Evolutionary conservation across 2,113 vertebrate genomes (phyloP).

Genomic region (Lates calcarifer): DNA sequence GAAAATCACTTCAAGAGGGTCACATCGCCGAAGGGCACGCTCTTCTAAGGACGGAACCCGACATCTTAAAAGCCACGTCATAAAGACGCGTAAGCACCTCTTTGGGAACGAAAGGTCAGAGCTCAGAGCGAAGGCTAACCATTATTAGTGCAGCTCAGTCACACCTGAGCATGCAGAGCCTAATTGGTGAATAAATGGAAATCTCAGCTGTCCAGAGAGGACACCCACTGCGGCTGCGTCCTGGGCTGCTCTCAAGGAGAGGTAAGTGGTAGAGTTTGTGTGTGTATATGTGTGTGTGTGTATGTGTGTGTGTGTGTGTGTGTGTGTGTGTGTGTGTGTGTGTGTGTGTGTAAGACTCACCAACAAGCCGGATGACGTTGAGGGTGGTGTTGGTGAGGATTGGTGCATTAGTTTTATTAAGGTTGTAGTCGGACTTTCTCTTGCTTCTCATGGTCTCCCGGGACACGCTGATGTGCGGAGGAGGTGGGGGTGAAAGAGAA

Average conservation of each 20-base stretch:
- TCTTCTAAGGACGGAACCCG: background rate
- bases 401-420: slow-evolving; percentile 94
- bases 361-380: slow-evolving; percentile 97
- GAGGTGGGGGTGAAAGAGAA: slow-evolving; percentile 22
- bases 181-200: slow-evolving; percentile 70
- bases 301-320: background rate
- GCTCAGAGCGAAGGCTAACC: slow-evolving; percentile 63
- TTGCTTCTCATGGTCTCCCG: slow-evolving; percentile 93
- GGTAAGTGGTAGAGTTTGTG: background rate
- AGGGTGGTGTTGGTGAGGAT: slow-evolving; percentile 98
- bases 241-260: slow-evolving; percentile 19
- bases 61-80: slow-evolving; percentile 40
- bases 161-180: slow-evolving; percentile 46
- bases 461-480: slow-evolving; percentile 86
- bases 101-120: slow-evolving; percentile 56
- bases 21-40: slow-evolving; percentile 3
- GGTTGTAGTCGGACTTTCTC: slow-evolving; percentile 96
- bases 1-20: slow-evolving; percentile 37
- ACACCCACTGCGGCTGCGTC: slow-evolving; percentile 15
- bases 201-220: slow-evolving; percentile 29
- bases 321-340: background rate
- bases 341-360: slow-evolving; percentile 85
- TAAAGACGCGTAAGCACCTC: slow-evolving; percentile 28
- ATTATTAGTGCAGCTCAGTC: slow-evolving; percentile 55
- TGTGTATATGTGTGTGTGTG: background rate